A percentile compares a stretch with the other conserved stretches of the same genome.
phyloP scores from a whole-genome alignment of 2,888 invertebrate genomes.

The Coelogynopora nodosa region DNA sequence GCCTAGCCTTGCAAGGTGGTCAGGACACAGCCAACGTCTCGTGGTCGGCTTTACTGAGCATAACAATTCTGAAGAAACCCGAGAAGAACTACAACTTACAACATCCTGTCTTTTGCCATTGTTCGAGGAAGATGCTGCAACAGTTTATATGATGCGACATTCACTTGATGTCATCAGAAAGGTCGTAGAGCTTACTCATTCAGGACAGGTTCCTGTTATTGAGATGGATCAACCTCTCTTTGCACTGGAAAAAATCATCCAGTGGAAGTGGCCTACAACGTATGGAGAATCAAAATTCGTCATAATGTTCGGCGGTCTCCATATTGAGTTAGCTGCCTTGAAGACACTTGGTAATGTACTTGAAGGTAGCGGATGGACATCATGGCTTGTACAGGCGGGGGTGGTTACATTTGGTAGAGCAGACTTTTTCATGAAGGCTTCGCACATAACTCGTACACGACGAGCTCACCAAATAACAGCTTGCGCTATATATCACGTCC shows the following conservation, averaged over 20 bases:
- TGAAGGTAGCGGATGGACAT: constrained; percentile 14
- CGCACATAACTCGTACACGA: constrained; percentile 47
- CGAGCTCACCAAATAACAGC: constrained; percentile 47
- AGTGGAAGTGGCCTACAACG: neutral
- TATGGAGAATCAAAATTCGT: neutral
- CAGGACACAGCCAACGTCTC: no score
- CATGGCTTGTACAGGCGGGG: neutral
- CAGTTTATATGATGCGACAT: neutral
- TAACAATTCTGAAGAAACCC: no score
- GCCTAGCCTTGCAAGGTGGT: no score
- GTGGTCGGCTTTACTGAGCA: no score
- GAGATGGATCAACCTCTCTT: neutral
- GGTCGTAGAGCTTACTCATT: neutral
- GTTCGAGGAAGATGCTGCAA: neutral
- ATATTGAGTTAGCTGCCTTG: constrained; percentile 13
- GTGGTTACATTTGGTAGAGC: neutral
- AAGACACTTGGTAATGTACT: neutral
- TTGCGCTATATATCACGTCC: neutral
- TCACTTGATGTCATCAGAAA: neutral
- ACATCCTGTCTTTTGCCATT: neutral
- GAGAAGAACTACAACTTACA: no score
- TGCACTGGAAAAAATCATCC: neutral
- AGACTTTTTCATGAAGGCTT: neutral
- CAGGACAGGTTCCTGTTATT: neutral
- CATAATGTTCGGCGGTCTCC: neutral